Conservation (phyloP, 1,140 invertebrate species). For the Megathymus violae region DNA sequence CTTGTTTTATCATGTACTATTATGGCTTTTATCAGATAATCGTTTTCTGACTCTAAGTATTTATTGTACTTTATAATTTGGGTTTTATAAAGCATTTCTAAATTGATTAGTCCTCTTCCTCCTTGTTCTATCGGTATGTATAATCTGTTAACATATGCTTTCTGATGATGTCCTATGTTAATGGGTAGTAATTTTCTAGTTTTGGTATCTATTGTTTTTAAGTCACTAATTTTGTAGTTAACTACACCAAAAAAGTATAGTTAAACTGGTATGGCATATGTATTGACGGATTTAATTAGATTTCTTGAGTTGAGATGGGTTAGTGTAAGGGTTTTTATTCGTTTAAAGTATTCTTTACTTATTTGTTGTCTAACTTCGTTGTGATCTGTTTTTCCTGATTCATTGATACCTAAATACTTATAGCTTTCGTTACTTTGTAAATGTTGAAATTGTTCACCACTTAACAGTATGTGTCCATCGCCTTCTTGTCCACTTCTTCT, state of each 20-base stretch:
- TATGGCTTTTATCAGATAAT: conserved; percentile 31
- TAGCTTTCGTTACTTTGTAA: conserved; percentile 11
- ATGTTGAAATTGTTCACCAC: conserved; percentile 26
- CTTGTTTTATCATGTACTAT: conserved; percentile 21
- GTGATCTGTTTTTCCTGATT: conserved; percentile 29
- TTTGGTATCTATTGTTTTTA: conserved; percentile 35
- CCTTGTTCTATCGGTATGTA: conserved; percentile 27
- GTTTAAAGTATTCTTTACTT: conserved; percentile 32
- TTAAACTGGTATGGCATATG: conserved; percentile 5
- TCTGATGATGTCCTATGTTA: conserved; percentile 33
- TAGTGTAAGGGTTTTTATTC: conserved; percentile 6
- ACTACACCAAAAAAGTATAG: conserved; percentile 37
- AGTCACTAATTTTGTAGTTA: conserved; percentile 34
- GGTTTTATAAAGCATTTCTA: conserved; percentile 34
- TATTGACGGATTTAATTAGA: conserved; percentile 18
- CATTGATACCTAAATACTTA: conserved; percentile 36
- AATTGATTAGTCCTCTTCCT: conserved; percentile 29
- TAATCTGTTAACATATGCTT: conserved; percentile 27
- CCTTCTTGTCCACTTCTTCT: no score
- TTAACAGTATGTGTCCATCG: conserved; percentile 27
- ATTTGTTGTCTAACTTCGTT: background rate
- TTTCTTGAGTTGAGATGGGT: conserved; percentile 35
- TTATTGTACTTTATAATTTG: conserved; percentile 37
- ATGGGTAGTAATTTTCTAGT: conserved; percentile 34
- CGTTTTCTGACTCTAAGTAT: conserved; percentile 23